Base-by-base conservation (phyloP, 2,113 vertebrate genomes). In the Ifrita kowaldi region DNA sequence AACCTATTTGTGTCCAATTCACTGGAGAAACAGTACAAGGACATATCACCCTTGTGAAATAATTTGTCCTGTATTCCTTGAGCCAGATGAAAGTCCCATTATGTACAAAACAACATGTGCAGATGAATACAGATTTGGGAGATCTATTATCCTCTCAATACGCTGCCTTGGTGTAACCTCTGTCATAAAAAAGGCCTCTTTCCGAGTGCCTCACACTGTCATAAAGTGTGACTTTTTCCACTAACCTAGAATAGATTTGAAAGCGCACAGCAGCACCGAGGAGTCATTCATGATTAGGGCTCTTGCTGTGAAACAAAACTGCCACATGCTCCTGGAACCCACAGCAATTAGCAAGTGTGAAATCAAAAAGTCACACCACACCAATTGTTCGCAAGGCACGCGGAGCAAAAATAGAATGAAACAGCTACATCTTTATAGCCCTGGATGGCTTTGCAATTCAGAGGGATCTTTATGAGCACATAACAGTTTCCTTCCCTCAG, bases 41-140 rank as follows among this genome's bases (percentile, higher is more conserved):
- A 88, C 96, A 16, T 84, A 90, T 52, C 83, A 93, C 60, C 93
- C 83, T 94, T 97, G 73, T 75, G 88, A 89, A 93, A 90, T 91
- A 85, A 88, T 85, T 94, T 86, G 76, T 63, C 92, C 79, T 64
- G 50, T 47, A 94, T 77, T 96, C 75, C 89, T 88, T 84, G 79
- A 91, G 86, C 76, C 76, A 91, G 82, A 95, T 89, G 64, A 87
- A 90, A 93, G 78, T 53, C 71, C 90, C 77, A 78, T 87, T 88
- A 86, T 62, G 82, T 95, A 81, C 68, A 84, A 91, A 92, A 65
- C 52, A 93, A 73, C 68, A 53, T 7, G 37, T 81, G 77, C 90
- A 93, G 84, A 84, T 57, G 90, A 91, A 95, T 87, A 93, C 71
- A 85, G 73, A 94, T 94, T 90, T 63, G 76, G 78, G 68, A 70